phyloP scores from a whole-genome alignment of 2,797 vertebrate genomes.

The Platyrinchus mystaceus region DNA sequence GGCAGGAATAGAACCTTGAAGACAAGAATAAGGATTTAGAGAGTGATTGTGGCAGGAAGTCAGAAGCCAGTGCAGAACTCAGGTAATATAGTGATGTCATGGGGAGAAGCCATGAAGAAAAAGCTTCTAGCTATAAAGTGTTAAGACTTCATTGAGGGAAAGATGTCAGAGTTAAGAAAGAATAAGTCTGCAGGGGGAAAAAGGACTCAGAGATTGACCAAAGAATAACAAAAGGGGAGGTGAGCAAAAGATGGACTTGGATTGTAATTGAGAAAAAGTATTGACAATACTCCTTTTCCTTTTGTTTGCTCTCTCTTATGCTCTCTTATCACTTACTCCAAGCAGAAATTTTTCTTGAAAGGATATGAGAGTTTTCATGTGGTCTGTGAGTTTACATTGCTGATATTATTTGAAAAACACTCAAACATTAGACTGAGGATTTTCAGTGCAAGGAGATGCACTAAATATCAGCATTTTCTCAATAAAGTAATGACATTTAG shows the following conservation, averaged over 20 bases:
- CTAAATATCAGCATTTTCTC: background rate
- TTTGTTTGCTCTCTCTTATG: background rate
- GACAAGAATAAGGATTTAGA: background rate
- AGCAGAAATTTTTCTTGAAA: background rate
- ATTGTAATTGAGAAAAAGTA: background rate
- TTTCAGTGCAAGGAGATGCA: background rate
- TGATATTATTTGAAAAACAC: background rate
- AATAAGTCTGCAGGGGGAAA: background rate
- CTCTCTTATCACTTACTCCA: background rate
- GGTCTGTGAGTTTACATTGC: background rate
- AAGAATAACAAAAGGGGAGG: conserved; percentile 34
- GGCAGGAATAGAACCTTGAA: background rate
- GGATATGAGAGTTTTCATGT: background rate
- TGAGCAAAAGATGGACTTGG: background rate
- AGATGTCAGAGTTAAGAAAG: conserved; percentile 1
- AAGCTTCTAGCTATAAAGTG: background rate
- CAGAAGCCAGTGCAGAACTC: background rate
- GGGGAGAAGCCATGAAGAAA: background rate
- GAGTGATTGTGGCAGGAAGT: background rate
- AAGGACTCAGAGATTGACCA: conserved; percentile 1
- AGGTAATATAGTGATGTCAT: background rate
- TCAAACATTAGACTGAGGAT: background rate
- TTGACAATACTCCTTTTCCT: background rate
- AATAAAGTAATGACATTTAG: background rate
- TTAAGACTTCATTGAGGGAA: background rate